Conservation (phyloP, 2,113 vertebrate species). For the Malurus cyaneus region DNA sequence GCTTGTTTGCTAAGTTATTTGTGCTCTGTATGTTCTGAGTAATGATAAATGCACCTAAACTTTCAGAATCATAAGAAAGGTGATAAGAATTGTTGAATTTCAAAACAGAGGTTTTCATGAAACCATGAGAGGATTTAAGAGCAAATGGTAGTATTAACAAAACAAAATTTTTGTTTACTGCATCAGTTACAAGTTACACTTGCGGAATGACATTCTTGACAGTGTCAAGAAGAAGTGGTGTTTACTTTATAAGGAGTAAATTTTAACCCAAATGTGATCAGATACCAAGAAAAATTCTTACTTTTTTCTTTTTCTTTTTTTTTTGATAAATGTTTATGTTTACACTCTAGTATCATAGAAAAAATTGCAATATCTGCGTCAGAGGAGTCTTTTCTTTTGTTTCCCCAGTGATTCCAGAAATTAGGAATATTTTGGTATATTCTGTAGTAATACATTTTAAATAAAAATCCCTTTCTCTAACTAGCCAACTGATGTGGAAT, state of each 20-base stretch:
- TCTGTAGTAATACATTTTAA: not conserved
- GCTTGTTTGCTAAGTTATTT: not conserved
- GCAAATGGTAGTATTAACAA: slow-evolving; percentile 42
- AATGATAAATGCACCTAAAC: not conserved
- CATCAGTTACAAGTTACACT: slow-evolving; percentile 31
- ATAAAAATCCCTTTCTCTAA: not conserved
- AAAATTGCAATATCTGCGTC: not conserved
- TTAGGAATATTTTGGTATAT: not conserved
- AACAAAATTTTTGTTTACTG: slow-evolving; percentile 63
- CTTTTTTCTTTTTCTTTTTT: not conserved
- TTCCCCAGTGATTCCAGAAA: not conserved
- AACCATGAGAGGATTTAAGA: slow-evolving; percentile 21
- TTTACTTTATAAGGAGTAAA: slow-evolving; percentile 31
- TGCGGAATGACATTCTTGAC: slow-evolving; percentile 33
- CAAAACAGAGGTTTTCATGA: slow-evolving; percentile 24
- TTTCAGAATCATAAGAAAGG: not conserved
- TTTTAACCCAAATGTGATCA: slow-evolving; percentile 1
- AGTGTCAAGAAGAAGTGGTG: slow-evolving; percentile 14
- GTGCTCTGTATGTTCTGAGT: not conserved
- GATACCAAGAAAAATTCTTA: not conserved
- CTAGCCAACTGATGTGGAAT: not conserved
- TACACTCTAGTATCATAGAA: not conserved
- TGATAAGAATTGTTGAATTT: not conserved
- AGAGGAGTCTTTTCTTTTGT: not conserved
- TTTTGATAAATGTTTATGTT: not conserved